A percentile compares a stretch with the other conserved stretches of the same genome.
phyloP scores from a whole-genome alignment of 2,888 invertebrate genomes.

The Asteroscopus sphinx region DNA sequence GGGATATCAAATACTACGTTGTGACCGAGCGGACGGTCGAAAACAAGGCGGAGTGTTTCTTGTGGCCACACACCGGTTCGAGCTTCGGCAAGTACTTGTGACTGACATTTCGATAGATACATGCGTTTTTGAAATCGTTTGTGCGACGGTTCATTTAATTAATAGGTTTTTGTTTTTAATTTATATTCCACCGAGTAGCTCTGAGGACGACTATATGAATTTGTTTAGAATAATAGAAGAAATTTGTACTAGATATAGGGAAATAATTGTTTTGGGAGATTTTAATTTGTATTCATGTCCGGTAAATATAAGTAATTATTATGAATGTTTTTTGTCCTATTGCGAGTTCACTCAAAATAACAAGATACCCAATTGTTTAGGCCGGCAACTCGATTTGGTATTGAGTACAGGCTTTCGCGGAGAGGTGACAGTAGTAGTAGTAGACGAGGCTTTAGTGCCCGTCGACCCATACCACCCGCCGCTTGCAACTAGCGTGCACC shows the following conservation, averaged over 20 bases:
- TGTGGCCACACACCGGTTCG: slow-evolving; percentile 11
- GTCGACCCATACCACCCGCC: slow-evolving; percentile 2
- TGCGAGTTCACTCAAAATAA: neutral
- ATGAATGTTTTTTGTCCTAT: neutral
- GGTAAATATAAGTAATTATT: no score
- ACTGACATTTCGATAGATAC: slow-evolving; percentile 2
- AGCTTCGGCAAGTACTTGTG: slow-evolving; percentile 3
- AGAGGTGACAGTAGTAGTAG: neutral
- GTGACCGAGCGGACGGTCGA: slow-evolving; percentile 4
- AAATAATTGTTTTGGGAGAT: neutral
- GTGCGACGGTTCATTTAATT: neutral
- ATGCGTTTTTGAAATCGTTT: slow-evolving; percentile 9
- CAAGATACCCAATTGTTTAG: neutral
- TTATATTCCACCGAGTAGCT: neutral
- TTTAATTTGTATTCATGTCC: no score
- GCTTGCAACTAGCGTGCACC: slow-evolving; percentile 21
- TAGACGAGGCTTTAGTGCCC: neutral
- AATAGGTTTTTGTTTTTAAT: neutral
- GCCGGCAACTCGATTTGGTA: neutral
- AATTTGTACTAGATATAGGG: neutral
- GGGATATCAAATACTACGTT: slow-evolving; percentile 10
- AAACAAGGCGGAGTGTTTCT: neutral
- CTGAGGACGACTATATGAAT: neutral
- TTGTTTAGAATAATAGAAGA: neutral
- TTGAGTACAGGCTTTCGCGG: neutral